phyloP scores from a whole-genome alignment of 2,888 invertebrate species.

The Callinectes sapidus region DNA sequence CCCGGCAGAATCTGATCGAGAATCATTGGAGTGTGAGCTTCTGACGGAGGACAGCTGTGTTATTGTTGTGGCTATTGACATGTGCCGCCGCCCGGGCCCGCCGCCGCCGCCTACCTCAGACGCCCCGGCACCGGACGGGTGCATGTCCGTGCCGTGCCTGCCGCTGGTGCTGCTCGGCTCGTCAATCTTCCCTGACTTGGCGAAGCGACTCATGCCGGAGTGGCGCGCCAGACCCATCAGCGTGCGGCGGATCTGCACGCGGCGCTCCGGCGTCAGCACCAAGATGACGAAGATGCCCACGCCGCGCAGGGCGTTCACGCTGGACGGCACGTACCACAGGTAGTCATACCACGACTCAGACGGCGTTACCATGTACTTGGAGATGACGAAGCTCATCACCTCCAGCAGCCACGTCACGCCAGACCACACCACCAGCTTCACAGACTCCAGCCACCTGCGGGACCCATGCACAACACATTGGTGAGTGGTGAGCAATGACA shows the following conservation, averaged over 20 bases:
- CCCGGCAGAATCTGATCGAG: slow-evolving; percentile 27
- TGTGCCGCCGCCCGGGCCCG: slow-evolving; percentile 49
- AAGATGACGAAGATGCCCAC: slow-evolving; percentile 70
- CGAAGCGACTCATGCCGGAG: not conserved
- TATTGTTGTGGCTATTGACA: slow-evolving; percentile 70
- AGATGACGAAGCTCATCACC: slow-evolving; percentile 60
- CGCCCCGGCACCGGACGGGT: slow-evolving; percentile 9
- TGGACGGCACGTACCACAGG: slow-evolving; percentile 69
- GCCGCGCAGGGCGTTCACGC: slow-evolving; percentile 66
- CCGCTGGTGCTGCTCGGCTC: not conserved
- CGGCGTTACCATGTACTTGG: slow-evolving; percentile 53
- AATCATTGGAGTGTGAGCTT: slow-evolving; percentile 50
- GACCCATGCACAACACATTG: not conserved
- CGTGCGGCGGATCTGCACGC: slow-evolving; percentile 43
- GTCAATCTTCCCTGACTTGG: not conserved
- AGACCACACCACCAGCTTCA: slow-evolving; percentile 71
- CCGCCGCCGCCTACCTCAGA: slow-evolving; percentile 36
- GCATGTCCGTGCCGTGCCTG: slow-evolving; percentile 22
- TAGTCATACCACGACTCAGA: slow-evolving; percentile 70
- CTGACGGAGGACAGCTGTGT: slow-evolving; percentile 62
- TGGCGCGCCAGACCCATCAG: slow-evolving; percentile 14
- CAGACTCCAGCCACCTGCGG: slow-evolving; percentile 68
- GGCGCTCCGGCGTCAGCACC: slow-evolving; percentile 62
- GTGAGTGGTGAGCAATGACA: not conserved
- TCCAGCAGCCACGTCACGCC: slow-evolving; percentile 71